phyloP scores from a whole-genome alignment of 2,888 invertebrate species.

The Byasa hedistus region DNA sequence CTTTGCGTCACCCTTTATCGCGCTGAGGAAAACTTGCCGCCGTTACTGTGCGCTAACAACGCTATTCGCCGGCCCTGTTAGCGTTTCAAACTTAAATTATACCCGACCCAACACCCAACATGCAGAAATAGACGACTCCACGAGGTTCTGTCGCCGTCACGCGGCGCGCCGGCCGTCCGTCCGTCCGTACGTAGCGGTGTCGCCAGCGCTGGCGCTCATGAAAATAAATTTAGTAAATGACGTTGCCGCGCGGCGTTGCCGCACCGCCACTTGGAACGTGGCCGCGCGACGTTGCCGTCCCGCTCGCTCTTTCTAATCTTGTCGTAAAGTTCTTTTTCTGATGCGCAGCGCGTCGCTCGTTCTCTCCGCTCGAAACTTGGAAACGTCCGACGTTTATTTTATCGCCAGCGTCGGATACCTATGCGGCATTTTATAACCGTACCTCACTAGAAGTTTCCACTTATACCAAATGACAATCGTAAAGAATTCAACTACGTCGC shows the following conservation, averaged over 20 bases:
- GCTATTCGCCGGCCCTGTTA: constrained; percentile 41
- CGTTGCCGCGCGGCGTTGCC: constrained; percentile 75
- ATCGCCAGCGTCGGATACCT: constrained; percentile 66
- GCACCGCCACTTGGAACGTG: constrained; percentile 72
- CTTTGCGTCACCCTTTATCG: constrained; percentile 78
- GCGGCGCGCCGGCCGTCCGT: constrained; percentile 55
- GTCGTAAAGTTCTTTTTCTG: constrained; percentile 81
- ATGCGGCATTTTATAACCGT: constrained; percentile 72
- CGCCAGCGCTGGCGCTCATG: constrained; percentile 65
- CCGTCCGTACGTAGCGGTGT: constrained; percentile 54
- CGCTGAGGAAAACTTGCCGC: constrained; percentile 65
- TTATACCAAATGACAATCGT: constrained; percentile 68
- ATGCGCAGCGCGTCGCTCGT: constrained; percentile 76
- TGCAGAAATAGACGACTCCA: constrained; percentile 66
- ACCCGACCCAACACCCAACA: constrained; percentile 44
- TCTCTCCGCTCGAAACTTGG: constrained; percentile 75
- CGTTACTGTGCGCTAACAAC: constrained; percentile 55
- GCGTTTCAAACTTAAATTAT: constrained; percentile 52
- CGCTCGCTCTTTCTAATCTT: constrained; percentile 79
- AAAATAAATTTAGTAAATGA: constrained; percentile 80
- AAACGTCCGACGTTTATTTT: constrained; percentile 77
- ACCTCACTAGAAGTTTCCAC: constrained; percentile 57
- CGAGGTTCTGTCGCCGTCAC: constrained; percentile 59
- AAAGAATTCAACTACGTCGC: constrained; percentile 53
- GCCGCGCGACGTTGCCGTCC: constrained; percentile 75